Base-by-base conservation (phyloP, 1,140 invertebrate species). In the Meteorus sp. region DNA sequence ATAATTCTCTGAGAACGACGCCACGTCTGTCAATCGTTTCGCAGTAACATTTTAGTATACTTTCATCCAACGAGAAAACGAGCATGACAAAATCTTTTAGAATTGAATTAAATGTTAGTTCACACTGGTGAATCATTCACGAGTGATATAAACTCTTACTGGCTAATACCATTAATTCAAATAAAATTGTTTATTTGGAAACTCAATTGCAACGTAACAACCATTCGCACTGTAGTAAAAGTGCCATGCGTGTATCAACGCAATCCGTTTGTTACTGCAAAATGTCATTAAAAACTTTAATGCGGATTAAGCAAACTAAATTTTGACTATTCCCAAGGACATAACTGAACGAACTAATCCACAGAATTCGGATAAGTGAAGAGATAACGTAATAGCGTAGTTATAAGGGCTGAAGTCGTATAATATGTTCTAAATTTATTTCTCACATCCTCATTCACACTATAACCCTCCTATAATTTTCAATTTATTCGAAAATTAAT, bases 401-500 rank as follows among this genome's bases (percentile, higher is more conserved):
- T n/a, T 5, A 8, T 33, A 20, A 1, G 2, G 11, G 11, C 15
- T 15, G 33, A 2, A 9, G n/a, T 3, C n/a, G 3, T 19, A 35
- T 22, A 15, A 35, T 19, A 35, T 20, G 0, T 19, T 13, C 17
- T 8, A 8, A 20, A 43, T 43, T 55, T 25, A 8, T 19, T 43
- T 43, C 29, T 31, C 2, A 31, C 6, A 31, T 43, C 17, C 7
- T n/a, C 17, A 13, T 39, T 54, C 2, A 19, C 2, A 54, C 43
- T 17, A 44, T 22, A 39, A 65, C 43, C 61, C 62, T 70, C 62
- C 71, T 55, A 74, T 73, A 68, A 76, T 74, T 75, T 69, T 68
- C 69, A 76, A 74, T 76, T 75, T 72, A 74, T 74, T 73, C 60
- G 23, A 27, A 58, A 62, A 57, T 57, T 64, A 51, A 63, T 43